Evolutionary conservation across 2,113 vertebrate species (phyloP).

Genomic region (Todiramphus saurophagus): DNA sequence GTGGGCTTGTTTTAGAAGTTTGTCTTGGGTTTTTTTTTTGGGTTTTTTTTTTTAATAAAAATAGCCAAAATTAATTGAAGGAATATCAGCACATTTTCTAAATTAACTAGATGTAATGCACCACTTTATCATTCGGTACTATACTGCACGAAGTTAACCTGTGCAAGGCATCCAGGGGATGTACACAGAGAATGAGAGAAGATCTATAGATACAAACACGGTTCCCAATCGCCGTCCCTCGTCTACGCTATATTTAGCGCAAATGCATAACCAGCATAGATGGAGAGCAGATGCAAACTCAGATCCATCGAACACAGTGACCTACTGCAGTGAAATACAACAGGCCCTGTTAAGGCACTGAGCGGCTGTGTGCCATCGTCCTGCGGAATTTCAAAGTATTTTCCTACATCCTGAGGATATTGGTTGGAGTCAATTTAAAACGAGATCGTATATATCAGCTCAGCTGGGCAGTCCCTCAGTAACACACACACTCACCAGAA

Average conservation of each 20-base stretch:
- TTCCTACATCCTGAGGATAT: neutral
- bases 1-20: neutral
- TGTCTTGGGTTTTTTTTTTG: neutral
- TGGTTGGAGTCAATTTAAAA: neutral
- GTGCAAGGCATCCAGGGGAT: neutral
- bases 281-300: conserved; percentile 10
- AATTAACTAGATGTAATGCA: neutral
- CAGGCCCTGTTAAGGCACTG: neutral
- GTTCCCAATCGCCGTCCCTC: neutral
- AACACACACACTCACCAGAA: neutral
- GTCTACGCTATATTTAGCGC: neutral
- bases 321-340: neutral
- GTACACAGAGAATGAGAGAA: neutral
- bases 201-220: neutral
- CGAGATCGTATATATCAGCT: neutral
- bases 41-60: neutral
- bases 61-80: neutral
- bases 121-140: neutral
- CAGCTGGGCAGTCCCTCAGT: neutral
- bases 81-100: neutral
- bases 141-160: neutral
- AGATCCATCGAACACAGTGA: neutral
- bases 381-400: neutral
- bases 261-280: neutral
- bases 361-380: neutral